phyloP scores from a whole-genome alignment of 2,113 vertebrate species.

The Lagopus leucura region DNA sequence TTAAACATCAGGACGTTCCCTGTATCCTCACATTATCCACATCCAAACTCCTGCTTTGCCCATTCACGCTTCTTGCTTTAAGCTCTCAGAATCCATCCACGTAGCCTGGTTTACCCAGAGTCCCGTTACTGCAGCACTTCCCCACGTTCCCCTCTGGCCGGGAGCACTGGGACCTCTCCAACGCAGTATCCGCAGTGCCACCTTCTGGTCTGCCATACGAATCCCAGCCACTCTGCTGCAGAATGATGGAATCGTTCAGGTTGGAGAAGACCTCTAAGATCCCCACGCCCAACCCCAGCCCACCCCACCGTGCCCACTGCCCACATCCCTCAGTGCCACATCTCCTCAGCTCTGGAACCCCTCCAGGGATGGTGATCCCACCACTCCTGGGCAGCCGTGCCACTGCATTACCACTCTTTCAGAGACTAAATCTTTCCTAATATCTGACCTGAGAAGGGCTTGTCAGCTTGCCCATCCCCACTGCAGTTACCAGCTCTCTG shows the following conservation, averaged over 20 bases:
- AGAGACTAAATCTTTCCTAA: background rate
- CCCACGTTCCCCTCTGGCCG: background rate
- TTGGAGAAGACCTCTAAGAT: background rate
- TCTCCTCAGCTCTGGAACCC: too few relatives aligned
- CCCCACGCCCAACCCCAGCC: background rate
- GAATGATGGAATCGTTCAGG: background rate
- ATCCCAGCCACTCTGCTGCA: background rate
- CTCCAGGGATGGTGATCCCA: background rate
- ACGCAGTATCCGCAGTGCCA: conserved; percentile 78
- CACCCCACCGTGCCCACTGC: background rate
- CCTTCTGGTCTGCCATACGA: conserved; percentile 70
- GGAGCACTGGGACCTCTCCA: conserved; percentile 26
- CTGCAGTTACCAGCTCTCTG: background rate
- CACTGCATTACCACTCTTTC: background rate
- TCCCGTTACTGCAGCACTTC: background rate
- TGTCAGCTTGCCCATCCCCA: fast-evolving
- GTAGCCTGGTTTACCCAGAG: background rate
- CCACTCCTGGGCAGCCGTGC: background rate
- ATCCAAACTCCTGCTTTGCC: background rate
- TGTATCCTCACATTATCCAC: background rate
- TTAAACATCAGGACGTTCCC: background rate
- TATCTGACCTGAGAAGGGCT: background rate
- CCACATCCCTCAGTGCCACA: background rate
- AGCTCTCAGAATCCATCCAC: background rate
- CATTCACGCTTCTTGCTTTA: background rate